A percentile compares a stretch with the other conserved stretches of the same genome.
Evolutionary conservation across 2,888 invertebrate genomes (phyloP).

Genomic region (Encarsia formosa): DNA sequence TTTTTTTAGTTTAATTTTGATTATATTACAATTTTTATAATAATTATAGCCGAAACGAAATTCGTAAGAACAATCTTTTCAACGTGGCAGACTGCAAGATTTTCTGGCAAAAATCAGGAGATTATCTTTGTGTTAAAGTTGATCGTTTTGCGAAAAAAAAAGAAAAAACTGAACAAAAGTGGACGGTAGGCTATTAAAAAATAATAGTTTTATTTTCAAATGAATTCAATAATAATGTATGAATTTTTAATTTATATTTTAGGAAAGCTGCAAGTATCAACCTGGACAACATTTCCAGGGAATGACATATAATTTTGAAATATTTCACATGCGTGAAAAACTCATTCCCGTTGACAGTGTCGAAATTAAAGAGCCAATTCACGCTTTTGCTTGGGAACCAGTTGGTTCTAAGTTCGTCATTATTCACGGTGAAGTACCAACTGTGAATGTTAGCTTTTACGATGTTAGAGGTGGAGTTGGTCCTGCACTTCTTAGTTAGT

Average conservation of each 20-base stretch:
- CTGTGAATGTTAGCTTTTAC: constrained; percentile 87
- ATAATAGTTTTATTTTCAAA: not conserved
- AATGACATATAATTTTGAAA: constrained; percentile 97
- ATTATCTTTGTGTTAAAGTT: constrained; percentile 94
- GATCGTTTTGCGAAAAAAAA: constrained; percentile 87
- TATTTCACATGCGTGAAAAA: constrained; percentile 97
- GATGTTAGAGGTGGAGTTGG: constrained; percentile 87
- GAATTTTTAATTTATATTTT: constrained; percentile 15
- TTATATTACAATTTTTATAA: constrained; percentile 8
- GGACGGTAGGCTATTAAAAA: constrained; percentile 67
- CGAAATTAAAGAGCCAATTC: constrained; percentile 88
- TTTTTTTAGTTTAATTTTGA: constrained; percentile 1
- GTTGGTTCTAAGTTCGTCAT: constrained; percentile 93
- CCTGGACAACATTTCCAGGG: constrained; percentile 53
- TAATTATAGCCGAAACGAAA: constrained; percentile 65
- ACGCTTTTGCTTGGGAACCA: constrained; percentile 98
- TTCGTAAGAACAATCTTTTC: constrained; percentile 92
- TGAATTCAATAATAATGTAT: constrained; percentile 4
- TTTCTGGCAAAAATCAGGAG: constrained; percentile 98
- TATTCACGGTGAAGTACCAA: constrained; percentile 88
- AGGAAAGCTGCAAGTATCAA: constrained; percentile 26
- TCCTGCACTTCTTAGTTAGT: constrained; percentile 81
- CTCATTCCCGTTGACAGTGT: constrained; percentile 96
- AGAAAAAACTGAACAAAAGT: constrained; percentile 90
- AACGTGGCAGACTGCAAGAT: constrained; percentile 97